These are phyloP conservation scores for Cichlasoma orientale DNA, from an alignment of 2,797 vertebrate species.

Conservation along the genomic window DNA sequence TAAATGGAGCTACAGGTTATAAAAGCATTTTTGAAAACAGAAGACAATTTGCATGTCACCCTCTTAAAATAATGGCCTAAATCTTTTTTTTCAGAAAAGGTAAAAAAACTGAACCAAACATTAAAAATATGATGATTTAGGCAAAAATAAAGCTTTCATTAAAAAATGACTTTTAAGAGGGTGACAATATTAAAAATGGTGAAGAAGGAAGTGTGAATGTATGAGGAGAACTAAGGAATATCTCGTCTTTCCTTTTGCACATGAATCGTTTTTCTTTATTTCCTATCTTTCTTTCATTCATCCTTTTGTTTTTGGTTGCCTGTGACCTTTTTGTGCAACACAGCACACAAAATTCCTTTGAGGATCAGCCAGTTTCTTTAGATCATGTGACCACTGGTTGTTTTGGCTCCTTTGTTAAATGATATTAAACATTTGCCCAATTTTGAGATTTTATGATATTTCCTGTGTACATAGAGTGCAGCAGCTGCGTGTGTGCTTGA, in stretches of 20 bases:
- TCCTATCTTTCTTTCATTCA: too few species aligned
- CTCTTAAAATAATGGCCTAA: too few species aligned
- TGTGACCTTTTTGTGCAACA: not conserved
- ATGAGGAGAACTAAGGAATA: not conserved
- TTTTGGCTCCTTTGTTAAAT: slow-evolving; percentile 34
- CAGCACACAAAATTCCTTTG: slow-evolving; percentile 25
- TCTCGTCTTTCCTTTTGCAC: not conserved
- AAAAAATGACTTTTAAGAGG: too few species aligned
- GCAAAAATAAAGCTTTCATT: too few species aligned
- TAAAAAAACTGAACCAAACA: too few species aligned
- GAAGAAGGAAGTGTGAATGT: not conserved
- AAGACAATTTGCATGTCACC: not conserved
- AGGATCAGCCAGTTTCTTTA: slow-evolving; percentile 17
- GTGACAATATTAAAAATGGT: not conserved
- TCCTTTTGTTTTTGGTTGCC: too few species aligned
- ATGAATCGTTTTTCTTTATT: not conserved
- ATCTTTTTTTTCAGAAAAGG: too few species aligned
- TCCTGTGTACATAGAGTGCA: slow-evolving; percentile 3
- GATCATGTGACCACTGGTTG: slow-evolving; percentile 44
- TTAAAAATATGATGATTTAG: too few species aligned
- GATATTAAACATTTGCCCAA: slow-evolving; percentile 47
- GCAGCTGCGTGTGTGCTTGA: not conserved
- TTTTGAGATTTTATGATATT: slow-evolving; percentile 3
- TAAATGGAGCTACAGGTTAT: not conserved
- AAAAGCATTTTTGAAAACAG: not conserved